Conservation (phyloP, 2,113 vertebrate genomes). For the Mormoops blainvillei region DNA sequence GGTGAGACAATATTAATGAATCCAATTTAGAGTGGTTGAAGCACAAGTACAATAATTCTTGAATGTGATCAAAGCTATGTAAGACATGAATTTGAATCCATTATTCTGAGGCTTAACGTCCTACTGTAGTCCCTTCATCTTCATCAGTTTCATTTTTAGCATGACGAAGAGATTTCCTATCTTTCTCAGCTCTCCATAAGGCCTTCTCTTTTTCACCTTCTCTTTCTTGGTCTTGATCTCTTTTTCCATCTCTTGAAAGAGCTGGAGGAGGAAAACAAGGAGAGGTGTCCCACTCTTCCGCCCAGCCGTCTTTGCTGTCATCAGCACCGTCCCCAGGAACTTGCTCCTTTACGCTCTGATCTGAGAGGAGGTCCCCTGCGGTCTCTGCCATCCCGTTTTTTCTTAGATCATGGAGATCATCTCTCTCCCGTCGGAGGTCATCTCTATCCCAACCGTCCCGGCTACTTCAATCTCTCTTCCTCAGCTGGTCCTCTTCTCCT, state of each 20-base stretch:
- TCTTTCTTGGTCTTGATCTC: constrained; percentile 28
- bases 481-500: constrained; percentile 85
- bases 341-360: constrained; percentile 88
- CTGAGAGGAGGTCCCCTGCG: constrained; percentile 74
- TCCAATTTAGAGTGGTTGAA: constrained; percentile 81
- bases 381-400: constrained; percentile 80
- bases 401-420: constrained; percentile 78
- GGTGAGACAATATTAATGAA: constrained; percentile 83
- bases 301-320: constrained; percentile 84
- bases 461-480: constrained; percentile 86
- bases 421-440: constrained; percentile 63
- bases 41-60: constrained; percentile 81
- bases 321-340: constrained; percentile 91
- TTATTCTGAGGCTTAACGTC: constrained; percentile 80
- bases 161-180: constrained; percentile 87
- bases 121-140: constrained; percentile 98
- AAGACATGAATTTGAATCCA: constrained; percentile 70
- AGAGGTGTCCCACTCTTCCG: constrained; percentile 80
- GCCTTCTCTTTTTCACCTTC: constrained; percentile 86
- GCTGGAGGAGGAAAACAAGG: constrained; percentile 74
- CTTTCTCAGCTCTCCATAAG: constrained; percentile 90
- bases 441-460: constrained; percentile 86
- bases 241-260: constrained; percentile 79
- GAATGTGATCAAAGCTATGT: constrained; percentile 76
- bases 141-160: constrained; percentile 94